phyloP scores from a whole-genome alignment of 2,888 invertebrate species.

The Stegophylla sp. region DNA sequence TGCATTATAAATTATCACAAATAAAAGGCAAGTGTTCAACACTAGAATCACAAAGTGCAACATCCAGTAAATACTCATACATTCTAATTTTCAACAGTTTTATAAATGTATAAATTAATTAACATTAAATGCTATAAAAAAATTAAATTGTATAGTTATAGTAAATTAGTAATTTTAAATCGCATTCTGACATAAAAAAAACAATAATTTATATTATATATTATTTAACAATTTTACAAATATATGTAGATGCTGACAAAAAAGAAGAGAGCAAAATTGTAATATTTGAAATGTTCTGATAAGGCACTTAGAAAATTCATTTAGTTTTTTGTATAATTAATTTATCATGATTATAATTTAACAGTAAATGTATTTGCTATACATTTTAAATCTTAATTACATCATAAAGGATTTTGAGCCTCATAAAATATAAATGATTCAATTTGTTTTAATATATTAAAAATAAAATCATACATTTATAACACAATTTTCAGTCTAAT shows the following conservation, averaged over 20 bases:
- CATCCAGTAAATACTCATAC: not conserved
- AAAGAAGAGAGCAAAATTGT: slow-evolving; percentile 28
- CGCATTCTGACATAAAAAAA: not conserved
- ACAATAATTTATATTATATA: not conserved
- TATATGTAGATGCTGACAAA: not conserved
- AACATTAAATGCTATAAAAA: slow-evolving; percentile 12
- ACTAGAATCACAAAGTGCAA: slow-evolving; percentile 31
- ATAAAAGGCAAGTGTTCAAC: slow-evolving; percentile 47
- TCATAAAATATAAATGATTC: not conserved
- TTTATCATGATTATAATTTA: slow-evolving; percentile 1
- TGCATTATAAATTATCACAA: slow-evolving; percentile 50
- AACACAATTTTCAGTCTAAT: slow-evolving; percentile 41
- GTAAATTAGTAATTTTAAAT: not conserved
- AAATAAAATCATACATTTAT: slow-evolving; percentile 5
- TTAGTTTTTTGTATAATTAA: slow-evolving; percentile 1
- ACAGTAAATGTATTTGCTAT: not conserved
- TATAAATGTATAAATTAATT: slow-evolving; percentile 36
- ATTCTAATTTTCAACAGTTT: slow-evolving; percentile 14
- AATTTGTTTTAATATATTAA: not conserved
- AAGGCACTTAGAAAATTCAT: slow-evolving; percentile 34
- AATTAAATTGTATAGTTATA: not conserved
- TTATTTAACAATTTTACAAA: slow-evolving; percentile 2
- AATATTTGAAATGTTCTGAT: not conserved
- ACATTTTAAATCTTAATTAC: not conserved
- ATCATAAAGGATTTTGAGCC: not conserved